Base-by-base conservation (phyloP, 2,113 vertebrate species). In the Puntigrus tetrazona region DNA sequence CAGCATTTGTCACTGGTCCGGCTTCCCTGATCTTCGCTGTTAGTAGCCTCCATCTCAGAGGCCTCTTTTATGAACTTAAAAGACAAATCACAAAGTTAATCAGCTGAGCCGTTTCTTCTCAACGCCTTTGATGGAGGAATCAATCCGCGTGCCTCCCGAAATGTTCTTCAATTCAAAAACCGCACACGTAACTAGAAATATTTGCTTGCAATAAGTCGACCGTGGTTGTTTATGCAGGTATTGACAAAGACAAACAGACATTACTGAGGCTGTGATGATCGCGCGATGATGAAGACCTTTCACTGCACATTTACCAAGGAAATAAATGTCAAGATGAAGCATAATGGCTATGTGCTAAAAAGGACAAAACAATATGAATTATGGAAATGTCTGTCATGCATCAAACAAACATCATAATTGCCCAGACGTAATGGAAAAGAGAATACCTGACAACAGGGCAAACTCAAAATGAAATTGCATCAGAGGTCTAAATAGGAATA, bases 1-100 rank as follows among this genome's bases (percentile, higher is more conserved):
- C 87, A 88, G 76, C 84, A 86, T 78, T 88, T 88, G 81, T 88
- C 87, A 22, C 78, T 86, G 22, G 70, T 76, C 82, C 55, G 84
- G 76, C 45, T 86, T 55, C 27, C 80, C 13, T 69, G 65, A 52
- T 27, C 34, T 76, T 80, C 76, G 20, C 59, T 83, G 59, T 45
- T 27, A 59, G 45, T 47, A 47, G 43, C 55, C 81, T 86, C 81
- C 87, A 88, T 86, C 59, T 78, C 75, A 34, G 25, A 69, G 34
- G 70, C 50, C 72, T 34, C 16, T 52, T 69, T 18, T 63, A 82
- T 14, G 27, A 88, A 83, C 20, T 61, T 36, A 73, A n/a, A 38
- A 41, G 22, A 72, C 25, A 43, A 59, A 84, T 45, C 5, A 52
- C 67, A 52, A 78, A 41, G 61, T 67, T 34, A 55, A 74, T 50